phyloP scores from a whole-genome alignment of 1,140 invertebrate genomes.

The Macrocentrus cingulum region DNA sequence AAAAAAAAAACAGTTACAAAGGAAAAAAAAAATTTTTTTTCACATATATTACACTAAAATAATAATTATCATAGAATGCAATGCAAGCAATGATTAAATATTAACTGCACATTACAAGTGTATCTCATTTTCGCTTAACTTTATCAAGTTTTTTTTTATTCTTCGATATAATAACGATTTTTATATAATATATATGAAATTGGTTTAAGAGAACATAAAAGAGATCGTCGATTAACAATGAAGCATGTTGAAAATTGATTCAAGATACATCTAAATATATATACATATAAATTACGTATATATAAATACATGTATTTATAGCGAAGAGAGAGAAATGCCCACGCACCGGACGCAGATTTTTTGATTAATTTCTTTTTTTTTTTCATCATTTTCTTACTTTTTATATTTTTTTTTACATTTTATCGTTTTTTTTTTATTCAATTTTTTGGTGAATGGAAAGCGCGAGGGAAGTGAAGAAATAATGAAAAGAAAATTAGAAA shows the following conservation, averaged over 20 bases:
- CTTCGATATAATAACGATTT: constrained; percentile 11
- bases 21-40: too few species aligned
- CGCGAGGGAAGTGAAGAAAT: constrained; percentile 9
- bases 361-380: constrained; percentile 6
- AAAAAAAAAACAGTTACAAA: too few species aligned
- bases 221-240: constrained; percentile 3
- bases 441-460: constrained; percentile 10
- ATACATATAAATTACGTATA: too few species aligned
- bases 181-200: constrained; percentile 11
- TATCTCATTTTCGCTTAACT: neutral
- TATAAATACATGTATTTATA: too few species aligned
- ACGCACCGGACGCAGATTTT: neutral
- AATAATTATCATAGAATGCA: too few species aligned
- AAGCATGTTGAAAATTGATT: constrained; percentile 15
- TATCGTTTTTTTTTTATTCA: too few species aligned
- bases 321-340: constrained; percentile 8
- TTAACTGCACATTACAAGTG: neutral
- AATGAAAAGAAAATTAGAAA: neutral
- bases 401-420: too few species aligned
- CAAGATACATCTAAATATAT: neutral
- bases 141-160: constrained; percentile 6
- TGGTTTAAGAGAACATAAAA: neutral
- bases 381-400: too few species aligned
- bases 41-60: too few species aligned
- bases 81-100: neutral